Evolutionary conservation across 23 tunicate species (phyloP), one percentile per base, ranked within the genome.

Genomic region (Styela plicata): DNA sequence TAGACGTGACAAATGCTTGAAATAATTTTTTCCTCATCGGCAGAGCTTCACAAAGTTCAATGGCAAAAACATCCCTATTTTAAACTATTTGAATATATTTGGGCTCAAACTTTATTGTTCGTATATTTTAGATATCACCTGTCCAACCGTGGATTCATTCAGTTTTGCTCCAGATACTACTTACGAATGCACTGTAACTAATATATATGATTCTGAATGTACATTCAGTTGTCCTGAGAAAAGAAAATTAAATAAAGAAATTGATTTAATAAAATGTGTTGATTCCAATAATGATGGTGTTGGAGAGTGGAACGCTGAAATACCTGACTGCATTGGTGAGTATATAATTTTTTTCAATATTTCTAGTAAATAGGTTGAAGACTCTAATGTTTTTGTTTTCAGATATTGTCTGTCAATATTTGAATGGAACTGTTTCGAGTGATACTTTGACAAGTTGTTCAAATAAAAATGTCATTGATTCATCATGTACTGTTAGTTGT

Each of bases 271-370:
- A 29, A 44, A 52, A 44, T 76, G 81, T 29, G 29, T 24, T 24
- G 81, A 76, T 53, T 33, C 31, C 22, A 57, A 76, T 76, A 44
- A 44, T 44, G 81, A 76, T 53, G 64, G 64, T 44, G 81, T 76
- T 27, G 81, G 81, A 18, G 81, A 76, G 44, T 76, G 81, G 81
- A 52, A 53, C 29, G 36, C 29, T 24, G 66, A 1, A 16, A 22
- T 29, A 1, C 71, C 71, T 67, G 71, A 67, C 24, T 67, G 71
- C 24, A 67, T 67, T 25, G 71, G 71, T 67, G 31, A 18, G 71
- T 44, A 44, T 44, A 44, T 44, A n/a, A n/a, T n/a, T n/a, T n/a
- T n/a, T n/a, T n/a, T n/a, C n/a, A n/a, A n/a, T n/a, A n/a, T n/a
- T n/a, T n/a, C n/a, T n/a, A n/a, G n/a, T n/a, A n/a, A n/a, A n/a